Evolutionary conservation across 2,113 vertebrate species (phyloP).

Genomic region (Crotophaga sulcirostris): DNA sequence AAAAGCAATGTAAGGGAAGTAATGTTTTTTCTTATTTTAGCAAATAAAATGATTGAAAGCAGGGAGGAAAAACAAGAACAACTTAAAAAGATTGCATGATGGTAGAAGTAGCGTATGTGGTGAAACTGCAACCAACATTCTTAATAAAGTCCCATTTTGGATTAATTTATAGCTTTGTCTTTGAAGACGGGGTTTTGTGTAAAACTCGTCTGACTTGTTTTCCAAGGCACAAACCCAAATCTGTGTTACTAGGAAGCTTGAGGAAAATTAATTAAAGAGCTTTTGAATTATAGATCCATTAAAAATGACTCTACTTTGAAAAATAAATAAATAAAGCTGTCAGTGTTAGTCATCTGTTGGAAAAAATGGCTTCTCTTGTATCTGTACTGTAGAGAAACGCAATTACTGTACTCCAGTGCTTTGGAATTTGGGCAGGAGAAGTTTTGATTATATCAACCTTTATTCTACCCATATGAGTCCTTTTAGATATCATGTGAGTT

Average conservation of each 20-base stretch:
- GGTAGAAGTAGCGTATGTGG: neutral
- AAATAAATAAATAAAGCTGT: constrained; percentile 26
- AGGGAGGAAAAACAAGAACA: neutral
- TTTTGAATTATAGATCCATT: constrained; percentile 47
- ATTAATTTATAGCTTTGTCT: constrained; percentile 14
- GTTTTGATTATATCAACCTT: neutral
- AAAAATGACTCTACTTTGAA: constrained; percentile 48
- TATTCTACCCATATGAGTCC: neutral
- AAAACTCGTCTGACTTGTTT: constrained; percentile 16
- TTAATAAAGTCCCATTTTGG: neutral
- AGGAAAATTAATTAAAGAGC: constrained; percentile 42
- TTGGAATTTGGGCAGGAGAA: neutral
- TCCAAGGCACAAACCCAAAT: constrained; percentile 7
- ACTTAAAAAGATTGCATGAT: neutral
- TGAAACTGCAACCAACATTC: neutral
- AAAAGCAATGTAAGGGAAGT: constrained; percentile 7
- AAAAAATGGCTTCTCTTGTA: neutral
- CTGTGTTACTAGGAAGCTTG: constrained; percentile 32
- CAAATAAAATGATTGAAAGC: neutral
- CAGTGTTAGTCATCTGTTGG: neutral
- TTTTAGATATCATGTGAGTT: neutral
- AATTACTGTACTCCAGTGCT: neutral
- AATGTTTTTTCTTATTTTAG: neutral
- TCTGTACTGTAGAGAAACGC: neutral
- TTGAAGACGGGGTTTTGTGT: neutral